Base-by-base conservation (phyloP, 2,797 vertebrate species). In the Agapornis canus region DNA sequence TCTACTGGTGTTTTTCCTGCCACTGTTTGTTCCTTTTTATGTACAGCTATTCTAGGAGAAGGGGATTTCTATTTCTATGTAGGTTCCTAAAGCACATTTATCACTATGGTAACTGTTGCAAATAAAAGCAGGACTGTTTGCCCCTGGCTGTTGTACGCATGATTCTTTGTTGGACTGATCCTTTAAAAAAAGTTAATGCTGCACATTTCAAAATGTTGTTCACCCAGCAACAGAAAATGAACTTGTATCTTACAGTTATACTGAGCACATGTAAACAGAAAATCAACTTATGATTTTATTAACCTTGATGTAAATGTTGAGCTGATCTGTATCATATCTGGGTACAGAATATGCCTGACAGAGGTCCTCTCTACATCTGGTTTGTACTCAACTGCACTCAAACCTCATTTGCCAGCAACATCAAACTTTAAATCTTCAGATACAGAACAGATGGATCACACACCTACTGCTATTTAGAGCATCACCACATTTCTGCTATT, bases 31-130 rank as follows among this genome's bases (percentile, higher is more conserved):
- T 96, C 91, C 93, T 71, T 95, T 89, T 96, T 91, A 84, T 37
- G 57, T 31, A 79, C 12, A 76, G 37, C 81, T 95, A 92, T 93
- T 95, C 81, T 61, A 37, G 78, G 70, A 86, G 89, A 84, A 70
- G 89, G 89, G 86, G 93, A 92, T 93, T 95, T 95, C 92, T 94
- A 66, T 92, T 88, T 86, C 93, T 93, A n/a, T 72, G 63, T 68
- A 65, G 70, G 77, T 93, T 94, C 84, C 84, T 89, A 86, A 83
- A 89, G 59, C 91, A 87, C 1, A 0, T 82, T 91, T 85, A 82
- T 87, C 75, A 49, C 94, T 86, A 89, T 45, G 84, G 86, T 51
- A 84, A 95, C 86, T 79, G 37, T 42, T 86, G 40, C 82, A 95
- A 89, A 92, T 29, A 95, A 48, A 80, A 92, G 72, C 61, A 83